phyloP scores from a whole-genome alignment of 2,888 invertebrate genomes.

The Punctoribates punctum region DNA sequence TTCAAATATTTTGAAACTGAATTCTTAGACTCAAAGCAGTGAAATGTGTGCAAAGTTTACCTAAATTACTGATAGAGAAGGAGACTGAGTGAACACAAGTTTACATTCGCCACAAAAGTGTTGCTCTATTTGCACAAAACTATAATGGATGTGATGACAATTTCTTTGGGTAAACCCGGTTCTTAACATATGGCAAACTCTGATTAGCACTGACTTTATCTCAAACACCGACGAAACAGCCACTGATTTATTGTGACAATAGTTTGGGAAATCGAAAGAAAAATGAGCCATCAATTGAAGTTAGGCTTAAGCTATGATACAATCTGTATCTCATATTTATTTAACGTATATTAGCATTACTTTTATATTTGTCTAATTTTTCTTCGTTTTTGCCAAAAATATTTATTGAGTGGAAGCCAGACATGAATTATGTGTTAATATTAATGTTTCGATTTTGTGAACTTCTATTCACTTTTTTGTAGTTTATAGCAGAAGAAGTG shows the following conservation, averaged over 20 bases:
- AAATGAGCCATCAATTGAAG: conserved; percentile 32
- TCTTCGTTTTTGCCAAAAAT: neutral
- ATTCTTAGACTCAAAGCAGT: too few species aligned
- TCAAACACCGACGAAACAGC: neutral
- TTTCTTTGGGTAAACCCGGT: neutral
- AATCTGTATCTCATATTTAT: neutral
- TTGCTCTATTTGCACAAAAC: conserved; percentile 21
- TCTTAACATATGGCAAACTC: conserved; percentile 26
- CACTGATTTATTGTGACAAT: conserved; percentile 26
- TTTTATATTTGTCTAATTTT: conserved; percentile 20
- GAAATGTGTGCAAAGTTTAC: neutral
- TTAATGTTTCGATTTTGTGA: conserved; percentile 11
- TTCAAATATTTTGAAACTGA: too few species aligned
- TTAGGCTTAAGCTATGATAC: neutral
- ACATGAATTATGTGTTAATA: neutral
- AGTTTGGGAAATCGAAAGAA: conserved; percentile 8
- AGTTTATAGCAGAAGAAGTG: neutral
- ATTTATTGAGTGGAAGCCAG: neutral
- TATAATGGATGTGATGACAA: conserved; percentile 26
- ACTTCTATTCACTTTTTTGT: neutral
- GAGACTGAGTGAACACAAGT: neutral
- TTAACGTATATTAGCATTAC: conserved; percentile 22
- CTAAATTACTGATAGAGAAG: neutral
- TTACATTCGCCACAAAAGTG: conserved; percentile 8
- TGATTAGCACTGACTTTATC: conserved; percentile 1